Percentiles rank a stretch among this genome's conserved stretches.
phyloP scores from a whole-genome alignment of 2,888 invertebrate species.

The Hirtodrosophila trivittata region DNA sequence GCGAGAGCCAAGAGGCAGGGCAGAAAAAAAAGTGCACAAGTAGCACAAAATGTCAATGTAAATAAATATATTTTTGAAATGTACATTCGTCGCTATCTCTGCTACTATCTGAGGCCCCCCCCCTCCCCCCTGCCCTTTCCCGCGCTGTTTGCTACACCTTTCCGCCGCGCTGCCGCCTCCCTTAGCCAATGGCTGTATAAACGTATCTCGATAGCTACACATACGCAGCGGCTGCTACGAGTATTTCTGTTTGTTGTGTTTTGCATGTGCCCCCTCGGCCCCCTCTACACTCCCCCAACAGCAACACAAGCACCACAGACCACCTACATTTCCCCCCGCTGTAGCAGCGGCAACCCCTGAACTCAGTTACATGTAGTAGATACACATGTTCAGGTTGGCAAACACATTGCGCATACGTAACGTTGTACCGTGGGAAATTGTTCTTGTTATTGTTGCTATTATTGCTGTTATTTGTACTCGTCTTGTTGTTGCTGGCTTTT shows the following conservation, averaged over 20 bases:
- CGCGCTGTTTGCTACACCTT: too few relatives aligned
- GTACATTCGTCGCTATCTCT: slow-evolving; percentile 60
- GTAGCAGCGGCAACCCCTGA: slow-evolving; percentile 9
- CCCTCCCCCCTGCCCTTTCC: too few relatives aligned
- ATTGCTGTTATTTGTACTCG: slow-evolving; percentile 52
- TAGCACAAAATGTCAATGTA: slow-evolving; percentile 77
- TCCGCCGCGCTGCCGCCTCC: slow-evolving; percentile 12
- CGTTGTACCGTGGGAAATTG: slow-evolving; percentile 66
- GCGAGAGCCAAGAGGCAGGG: slow-evolving; percentile 1
- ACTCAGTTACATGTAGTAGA: slow-evolving; percentile 59
- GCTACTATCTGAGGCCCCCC: slow-evolving; percentile 32
- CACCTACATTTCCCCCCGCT: background rate
- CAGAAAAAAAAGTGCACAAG: slow-evolving; percentile 66
- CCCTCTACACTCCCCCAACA: too few relatives aligned
- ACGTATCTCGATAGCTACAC: slow-evolving; percentile 55
- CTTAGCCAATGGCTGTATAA: slow-evolving; percentile 26
- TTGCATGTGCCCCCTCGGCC: slow-evolving; percentile 55
- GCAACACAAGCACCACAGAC: too few relatives aligned
- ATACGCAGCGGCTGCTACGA: slow-evolving; percentile 43
- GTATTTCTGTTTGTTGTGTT: slow-evolving; percentile 58
- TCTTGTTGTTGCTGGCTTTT: slow-evolving; percentile 36
- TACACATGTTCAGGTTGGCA: slow-evolving; percentile 74
- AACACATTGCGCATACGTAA: slow-evolving; percentile 68
- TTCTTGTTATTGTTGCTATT: slow-evolving; percentile 55
- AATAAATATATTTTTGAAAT: slow-evolving; percentile 74